Evolutionary conservation across 2,888 invertebrate genomes (phyloP).

Genomic region (Cetonia aurata): DNA sequence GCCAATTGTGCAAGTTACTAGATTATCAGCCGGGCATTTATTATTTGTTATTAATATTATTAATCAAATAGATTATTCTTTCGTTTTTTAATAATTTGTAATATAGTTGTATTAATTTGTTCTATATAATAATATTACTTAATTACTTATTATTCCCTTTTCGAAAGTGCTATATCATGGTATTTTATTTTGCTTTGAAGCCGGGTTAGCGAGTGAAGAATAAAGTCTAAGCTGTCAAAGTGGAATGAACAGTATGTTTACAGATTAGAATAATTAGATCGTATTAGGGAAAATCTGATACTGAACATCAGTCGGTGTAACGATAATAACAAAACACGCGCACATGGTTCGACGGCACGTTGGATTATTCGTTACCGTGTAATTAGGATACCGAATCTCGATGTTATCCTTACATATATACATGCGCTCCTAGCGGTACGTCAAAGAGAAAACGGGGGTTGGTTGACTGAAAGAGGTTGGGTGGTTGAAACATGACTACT

Average conservation of each 20-base stretch:
- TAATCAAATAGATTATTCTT: no score
- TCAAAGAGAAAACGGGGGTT: conserved; percentile 32
- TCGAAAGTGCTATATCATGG: background rate
- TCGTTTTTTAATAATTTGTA: no score
- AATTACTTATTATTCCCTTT: background rate
- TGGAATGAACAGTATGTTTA: conserved; percentile 16
- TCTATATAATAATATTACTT: no score
- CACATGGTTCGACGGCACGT: background rate
- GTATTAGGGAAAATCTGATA: conserved; percentile 28
- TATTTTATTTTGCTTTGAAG: no score
- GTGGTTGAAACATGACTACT: conserved; percentile 28
- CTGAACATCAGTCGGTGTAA: conserved; percentile 29
- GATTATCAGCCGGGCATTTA: no score
- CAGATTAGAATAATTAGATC: conserved; percentile 31
- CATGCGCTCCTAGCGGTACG: conserved; percentile 5
- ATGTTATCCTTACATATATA: conserved; percentile 8
- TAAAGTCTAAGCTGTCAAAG: conserved; percentile 9
- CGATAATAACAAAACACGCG: conserved; percentile 22
- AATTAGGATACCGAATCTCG: conserved; percentile 33
- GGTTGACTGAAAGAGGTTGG: conserved; percentile 3
- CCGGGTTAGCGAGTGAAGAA: no score
- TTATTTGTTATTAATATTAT: no score
- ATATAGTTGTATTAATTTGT: no score
- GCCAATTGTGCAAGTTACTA: no score
- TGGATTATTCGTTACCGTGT: conserved; percentile 32